Conservation (phyloP, 2,888 invertebrate species). For the Podotricha telesiphe region DNA sequence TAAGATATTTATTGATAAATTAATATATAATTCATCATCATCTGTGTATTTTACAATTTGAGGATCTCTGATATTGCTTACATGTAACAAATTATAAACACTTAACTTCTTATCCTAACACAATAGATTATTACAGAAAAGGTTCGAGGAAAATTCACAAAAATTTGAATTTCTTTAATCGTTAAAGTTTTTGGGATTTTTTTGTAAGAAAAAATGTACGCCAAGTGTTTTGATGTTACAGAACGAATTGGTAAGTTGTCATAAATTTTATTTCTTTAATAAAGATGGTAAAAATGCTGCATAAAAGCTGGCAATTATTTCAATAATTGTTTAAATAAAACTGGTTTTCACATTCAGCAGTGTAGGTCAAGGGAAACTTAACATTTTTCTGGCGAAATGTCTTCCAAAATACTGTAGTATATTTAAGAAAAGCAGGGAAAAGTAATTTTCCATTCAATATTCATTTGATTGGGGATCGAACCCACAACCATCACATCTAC, state of each 20-base stretch:
- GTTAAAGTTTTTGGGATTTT: slow-evolving; percentile 5
- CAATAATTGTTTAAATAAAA: too few species aligned
- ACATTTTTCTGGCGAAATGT: too few species aligned
- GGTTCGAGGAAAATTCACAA: not conserved
- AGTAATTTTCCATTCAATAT: too few species aligned
- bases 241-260: not conserved
- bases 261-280: not conserved
- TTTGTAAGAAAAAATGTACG: not conserved
- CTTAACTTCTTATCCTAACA: not conserved
- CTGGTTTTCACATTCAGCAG: too few species aligned
- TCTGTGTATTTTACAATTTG: not conserved
- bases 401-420: too few species aligned
- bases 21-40: not conserved
- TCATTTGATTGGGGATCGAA: too few species aligned
- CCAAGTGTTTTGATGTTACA: not conserved
- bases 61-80: not conserved
- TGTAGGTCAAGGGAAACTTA: too few species aligned
- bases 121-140: not conserved
- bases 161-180: slow-evolving; percentile 19
- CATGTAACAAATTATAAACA: not conserved
- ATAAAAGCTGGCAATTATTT: too few species aligned
- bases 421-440: too few species aligned
- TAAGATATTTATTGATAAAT: not conserved
- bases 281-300: not conserved
- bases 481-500: too few species aligned